Evolutionary conservation across 2,113 vertebrate species (phyloP), one percentile per base, ranked within the genome.

Genomic region (Elachura formosa): DNA sequence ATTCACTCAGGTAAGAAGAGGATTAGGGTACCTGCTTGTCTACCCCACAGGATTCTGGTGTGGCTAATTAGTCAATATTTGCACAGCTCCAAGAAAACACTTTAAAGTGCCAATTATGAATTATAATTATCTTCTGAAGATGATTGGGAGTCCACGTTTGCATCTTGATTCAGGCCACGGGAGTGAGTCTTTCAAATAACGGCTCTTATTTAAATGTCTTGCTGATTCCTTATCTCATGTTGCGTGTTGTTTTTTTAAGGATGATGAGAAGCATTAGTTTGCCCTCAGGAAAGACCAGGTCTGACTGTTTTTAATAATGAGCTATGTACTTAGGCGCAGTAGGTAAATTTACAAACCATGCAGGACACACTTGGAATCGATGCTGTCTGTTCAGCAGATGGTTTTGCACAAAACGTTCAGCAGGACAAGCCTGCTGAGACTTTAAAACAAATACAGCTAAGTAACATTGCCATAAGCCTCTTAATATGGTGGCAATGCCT

Each of bases 231-330:
- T 95, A 90, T 91, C 89, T 90, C 74, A 58, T 38, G 41, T 80
- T 69, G 68, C 3, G 52, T 49, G 55, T 5, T 26, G 63, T 13
- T 29, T 86, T 78, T 85, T 72, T 63, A 73, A 84, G 84, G 67
- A 80, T 85, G 71, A 91, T 93, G 78, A 92, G 89, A 92, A 96
- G 67, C 69, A 68, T 73, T 86, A 89, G 87, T 90, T 94, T 92
- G 80, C 90, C 84, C 84, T 90, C 54, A 73, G 91, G 94, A 91
- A 96, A 86, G 85, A 79, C 92, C 85, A 92, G 84, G 92, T 90
- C 96, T 96, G 74, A 73, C 96, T 95, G 96, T 92, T 97, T 96
- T 93, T 94, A 94, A 87, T 97, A 95, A 97, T 90, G 91, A 93
- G 74, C 89, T 96, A 87, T 67, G 64, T 89, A 78, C 90, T 91